Evolutionary conservation across 2,797 vertebrate genomes (phyloP).

Genomic region (Oryzias dopingdopingensis): DNA sequence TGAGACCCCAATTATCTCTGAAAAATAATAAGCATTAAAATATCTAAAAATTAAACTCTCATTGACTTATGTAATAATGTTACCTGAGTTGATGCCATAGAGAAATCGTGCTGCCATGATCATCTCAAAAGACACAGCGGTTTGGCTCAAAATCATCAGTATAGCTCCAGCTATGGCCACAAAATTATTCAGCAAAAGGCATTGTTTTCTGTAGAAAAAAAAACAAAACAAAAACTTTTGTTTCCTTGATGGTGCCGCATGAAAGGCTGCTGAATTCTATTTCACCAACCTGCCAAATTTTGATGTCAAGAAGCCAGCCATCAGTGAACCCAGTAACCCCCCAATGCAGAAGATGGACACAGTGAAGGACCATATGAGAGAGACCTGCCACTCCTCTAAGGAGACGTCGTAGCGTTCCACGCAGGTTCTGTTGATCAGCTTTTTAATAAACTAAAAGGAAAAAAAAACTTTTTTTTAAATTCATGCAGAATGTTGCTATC

Average conservation of each 20-base stretch:
- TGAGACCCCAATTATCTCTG: conserved; percentile 11
- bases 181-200: conserved; percentile 70
- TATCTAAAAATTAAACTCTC: conserved; percentile 2
- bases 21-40: conserved; percentile 15
- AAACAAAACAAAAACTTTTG: conserved; percentile 10
- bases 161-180: conserved; percentile 63
- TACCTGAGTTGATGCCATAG: conserved; percentile 71
- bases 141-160: conserved; percentile 71
- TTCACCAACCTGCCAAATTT: conserved; percentile 66
- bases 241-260: background rate
- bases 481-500: background rate
- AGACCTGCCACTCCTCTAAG: conserved; percentile 66
- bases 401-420: conserved; percentile 52
- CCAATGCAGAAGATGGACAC: conserved; percentile 75
- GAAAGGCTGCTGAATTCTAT: background rate
- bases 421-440: conserved; percentile 73
- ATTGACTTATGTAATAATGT: background rate
- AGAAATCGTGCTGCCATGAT: conserved; percentile 75
- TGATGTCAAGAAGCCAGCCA: conserved; percentile 30
- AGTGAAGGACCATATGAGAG: conserved; percentile 77
- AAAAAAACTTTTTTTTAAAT: conserved; percentile 2
- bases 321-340: conserved; percentile 66
- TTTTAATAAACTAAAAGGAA: conserved; percentile 71
- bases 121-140: conserved; percentile 77
- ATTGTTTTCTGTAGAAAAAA: conserved; percentile 64